These are phyloP conservation scores for Echeneis naucrates DNA, from an alignment of 2,797 vertebrate species.

Conservation along the genomic window DNA sequence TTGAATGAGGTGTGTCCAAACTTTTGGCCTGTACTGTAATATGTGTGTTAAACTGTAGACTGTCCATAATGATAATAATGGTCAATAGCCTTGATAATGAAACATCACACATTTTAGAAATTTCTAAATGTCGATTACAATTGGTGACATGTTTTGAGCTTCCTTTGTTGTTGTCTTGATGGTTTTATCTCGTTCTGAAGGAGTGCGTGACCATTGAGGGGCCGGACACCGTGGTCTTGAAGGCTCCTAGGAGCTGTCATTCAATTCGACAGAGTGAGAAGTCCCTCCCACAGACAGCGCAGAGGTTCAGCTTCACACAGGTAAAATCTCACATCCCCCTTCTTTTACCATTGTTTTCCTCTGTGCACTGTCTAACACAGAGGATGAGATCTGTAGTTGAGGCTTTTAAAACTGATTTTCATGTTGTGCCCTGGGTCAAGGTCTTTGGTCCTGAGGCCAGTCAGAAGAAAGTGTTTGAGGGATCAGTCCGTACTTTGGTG, in stretches of 20 bases:
- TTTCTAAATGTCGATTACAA: no score
- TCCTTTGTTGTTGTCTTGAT: neutral
- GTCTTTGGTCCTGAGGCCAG: conserved; percentile 91
- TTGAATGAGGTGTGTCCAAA: no score
- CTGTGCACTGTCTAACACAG: neutral
- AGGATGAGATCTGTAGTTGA: no score
- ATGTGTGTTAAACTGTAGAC: no score
- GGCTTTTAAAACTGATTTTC: neutral
- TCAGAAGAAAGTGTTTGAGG: conserved; percentile 91
- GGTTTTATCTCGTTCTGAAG: conserved; percentile 63
- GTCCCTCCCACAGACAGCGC: conserved; percentile 83
- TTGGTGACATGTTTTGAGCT: no score
- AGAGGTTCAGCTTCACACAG: conserved; percentile 92
- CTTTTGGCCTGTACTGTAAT: no score
- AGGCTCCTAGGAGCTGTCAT: conserved; percentile 82
- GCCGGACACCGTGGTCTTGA: conserved; percentile 86
- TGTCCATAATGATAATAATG: no score
- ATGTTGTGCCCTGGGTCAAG: conserved; percentile 62
- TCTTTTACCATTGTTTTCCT: neutral
- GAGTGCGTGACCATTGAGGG: conserved; percentile 87
- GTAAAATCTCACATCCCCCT: conserved; percentile 73
- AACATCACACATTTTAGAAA: no score
- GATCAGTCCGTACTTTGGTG: conserved; percentile 87
- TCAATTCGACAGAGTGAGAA: conserved; percentile 86
- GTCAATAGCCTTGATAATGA: no score